Conservation (phyloP, 2,888 invertebrate species). For the Dione vanillae region DNA sequence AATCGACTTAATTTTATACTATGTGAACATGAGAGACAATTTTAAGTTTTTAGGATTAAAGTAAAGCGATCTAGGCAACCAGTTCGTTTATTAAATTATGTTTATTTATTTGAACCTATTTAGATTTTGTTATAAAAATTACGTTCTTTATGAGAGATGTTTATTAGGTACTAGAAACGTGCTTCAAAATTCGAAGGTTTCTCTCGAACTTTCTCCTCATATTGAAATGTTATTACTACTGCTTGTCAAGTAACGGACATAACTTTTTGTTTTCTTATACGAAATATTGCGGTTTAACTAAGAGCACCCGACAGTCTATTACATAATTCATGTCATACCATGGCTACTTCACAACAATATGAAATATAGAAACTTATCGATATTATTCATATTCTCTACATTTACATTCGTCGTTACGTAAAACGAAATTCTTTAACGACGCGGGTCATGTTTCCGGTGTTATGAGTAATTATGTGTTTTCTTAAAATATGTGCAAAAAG, state of each 20-base stretch:
- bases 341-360: slow-evolving; percentile 1
- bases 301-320: slow-evolving; percentile 19
- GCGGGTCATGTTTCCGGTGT: slow-evolving; percentile 39
- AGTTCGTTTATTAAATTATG: no score
- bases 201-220: slow-evolving; percentile 51
- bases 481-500: slow-evolving; percentile 47
- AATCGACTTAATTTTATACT: no score
- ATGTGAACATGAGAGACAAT: no score
- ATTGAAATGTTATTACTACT: slow-evolving; percentile 49
- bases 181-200: slow-evolving; percentile 40
- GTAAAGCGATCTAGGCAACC: neutral
- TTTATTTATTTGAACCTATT: no score
- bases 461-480: slow-evolving; percentile 33
- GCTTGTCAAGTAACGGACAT: slow-evolving; percentile 43
- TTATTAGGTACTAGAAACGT: slow-evolving; percentile 16
- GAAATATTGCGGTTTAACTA: slow-evolving; percentile 43
- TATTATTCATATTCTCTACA: slow-evolving; percentile 18
- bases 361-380: slow-evolving; percentile 17
- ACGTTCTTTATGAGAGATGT: neutral
- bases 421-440: slow-evolving; percentile 31
- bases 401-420: slow-evolving; percentile 34
- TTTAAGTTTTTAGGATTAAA: no score
- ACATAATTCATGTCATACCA: slow-evolving; percentile 36
- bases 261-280: slow-evolving; percentile 43
- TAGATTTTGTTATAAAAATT: no score